Evolutionary conservation across 2,797 vertebrate genomes (phyloP), one percentile per base, ranked within the genome.

Genomic region (Squalus acanthias): DNA sequence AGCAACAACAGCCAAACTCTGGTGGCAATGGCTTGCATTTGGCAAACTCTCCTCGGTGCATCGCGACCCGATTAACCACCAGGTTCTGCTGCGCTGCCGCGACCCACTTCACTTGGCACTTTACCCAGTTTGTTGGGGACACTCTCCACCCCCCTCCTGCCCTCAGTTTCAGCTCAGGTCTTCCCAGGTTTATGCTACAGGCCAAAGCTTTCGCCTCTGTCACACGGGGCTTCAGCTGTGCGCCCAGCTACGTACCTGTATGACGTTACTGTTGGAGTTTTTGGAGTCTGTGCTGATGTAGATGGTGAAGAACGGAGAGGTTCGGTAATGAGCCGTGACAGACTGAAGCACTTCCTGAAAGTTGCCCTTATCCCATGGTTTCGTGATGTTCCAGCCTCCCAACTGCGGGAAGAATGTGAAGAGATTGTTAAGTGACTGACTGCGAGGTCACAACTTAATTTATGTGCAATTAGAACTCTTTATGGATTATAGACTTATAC

Each of bases 281-380:
- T 99, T 99, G 96, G 99, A 99, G 97, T 99, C 99, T 0, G 99
- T 98, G 22, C 98, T 99, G 97, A 99, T 98, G 0, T 99, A 99
- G 96, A 99, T 98, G 0, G 99, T 98, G 97, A 99, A 99, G 98
- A 99, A 99, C 7, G 99, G 99, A 0, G 99, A 99, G 65, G 98
- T 98, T 87, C 98, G 98, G 96, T 98, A 99, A 96, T 98, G 98
- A 0, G 99, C 98, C 0, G 98, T 99, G 96, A 99, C 98, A 0
- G 96, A 97, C n/a, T 98, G 98, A 96, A 99, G 97, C 0, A 98
- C 99, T 91, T 98, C 97, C 53, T 99, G 99, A 98, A 99, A 99
- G 97, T 99, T 99, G 96, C 98, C 96, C 85, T 98, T 98, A 0
- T 98, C 96, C 98, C 99, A 99, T 29, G 97, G 96, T 20, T 97